Base-by-base conservation (phyloP, 2,888 invertebrate genomes). In the Stegana nigrithorax region DNA sequence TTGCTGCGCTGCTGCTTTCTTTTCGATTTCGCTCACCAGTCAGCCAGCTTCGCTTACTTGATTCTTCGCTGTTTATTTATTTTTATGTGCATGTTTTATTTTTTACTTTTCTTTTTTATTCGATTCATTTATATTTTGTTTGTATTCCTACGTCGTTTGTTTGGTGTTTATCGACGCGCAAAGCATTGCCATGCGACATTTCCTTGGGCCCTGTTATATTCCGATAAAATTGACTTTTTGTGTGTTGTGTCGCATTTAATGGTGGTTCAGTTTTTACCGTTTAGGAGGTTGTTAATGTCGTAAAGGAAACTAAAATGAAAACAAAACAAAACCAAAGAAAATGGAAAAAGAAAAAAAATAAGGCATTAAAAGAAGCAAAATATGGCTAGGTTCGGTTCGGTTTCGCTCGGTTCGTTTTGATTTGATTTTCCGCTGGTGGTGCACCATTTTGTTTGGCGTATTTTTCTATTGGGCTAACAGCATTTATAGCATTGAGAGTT, bases 141-240 rank as follows among this genome's bases (percentile, higher is more conserved):
- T 55, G 39, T 55, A 47, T 32, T 62, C 27, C 10, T 32, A 6
- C 32, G 50, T 27, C 39, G 25, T 21, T 32, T n/a, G 4, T 23
- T 32, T 36, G 14, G 17, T 27, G 23, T 36, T 26, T 27, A 32
- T 44, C 63, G 17, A 17, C 27, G 7, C 7, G 10, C 2, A 7
- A 21, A 47, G 27, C 27, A 26, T 25, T 45, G 14, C 45, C 36
- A 45, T 57, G 50, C 42, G 19, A 55, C 59, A 59, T 69, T 77
- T 69, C 79, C 80, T 70, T 39, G 65, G 73, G 70, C 79, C n/a
- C 79, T 80, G 79, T 80, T 81, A 80, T 68, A 76, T 75, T 80
- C 72, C 81, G 81, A 77, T 81, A 80, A 80, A 80, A 81, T 74
- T 76, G 71, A 80, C 77, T 77, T 81, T 80, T 80, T 80, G 74